Evolutionary conservation across 2,113 vertebrate species (phyloP).

Genomic region (Porphyrio hochstetteri): DNA sequence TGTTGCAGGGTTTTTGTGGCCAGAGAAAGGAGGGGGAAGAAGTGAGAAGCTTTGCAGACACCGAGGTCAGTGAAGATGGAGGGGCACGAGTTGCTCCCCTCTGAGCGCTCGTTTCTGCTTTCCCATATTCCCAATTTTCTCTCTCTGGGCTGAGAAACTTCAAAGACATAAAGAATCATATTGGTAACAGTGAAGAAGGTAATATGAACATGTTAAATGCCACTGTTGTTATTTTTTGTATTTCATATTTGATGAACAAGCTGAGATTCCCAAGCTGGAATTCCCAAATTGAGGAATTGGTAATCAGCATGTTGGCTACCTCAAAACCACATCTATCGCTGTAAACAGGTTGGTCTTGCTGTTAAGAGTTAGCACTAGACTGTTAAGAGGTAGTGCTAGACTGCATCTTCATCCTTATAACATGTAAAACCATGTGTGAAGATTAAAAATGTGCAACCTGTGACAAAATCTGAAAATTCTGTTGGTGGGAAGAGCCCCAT

Average conservation of each 20-base stretch:
- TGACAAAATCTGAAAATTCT: not conserved
- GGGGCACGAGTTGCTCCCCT: too few relatives aligned
- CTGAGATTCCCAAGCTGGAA: not conserved
- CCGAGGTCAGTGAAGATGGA: too few relatives aligned
- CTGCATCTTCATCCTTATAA: not conserved
- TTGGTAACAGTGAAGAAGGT: not conserved
- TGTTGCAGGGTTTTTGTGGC: too few relatives aligned
- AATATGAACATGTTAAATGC: not conserved
- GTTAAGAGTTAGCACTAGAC: too few relatives aligned
- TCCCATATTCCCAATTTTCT: not conserved
- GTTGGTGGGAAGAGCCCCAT: not conserved
- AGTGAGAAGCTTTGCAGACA: too few relatives aligned
- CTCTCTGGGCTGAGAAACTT: too few relatives aligned
- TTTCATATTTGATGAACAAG: not conserved
- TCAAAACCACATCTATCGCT: not conserved
- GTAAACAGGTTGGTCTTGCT: not conserved
- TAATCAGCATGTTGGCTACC: not conserved
- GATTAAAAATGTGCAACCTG: not conserved
- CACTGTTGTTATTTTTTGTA: not conserved
- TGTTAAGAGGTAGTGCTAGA: not conserved
- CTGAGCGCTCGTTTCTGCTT: not conserved
- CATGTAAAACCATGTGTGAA: not conserved
- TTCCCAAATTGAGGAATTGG: not conserved
- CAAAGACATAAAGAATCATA: accelerated
- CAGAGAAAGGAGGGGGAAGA: too few relatives aligned